These are phyloP conservation scores for Nomada ferruginata DNA, from an alignment of 2,888 invertebrate genomes.

Conservation along the genomic window DNA sequence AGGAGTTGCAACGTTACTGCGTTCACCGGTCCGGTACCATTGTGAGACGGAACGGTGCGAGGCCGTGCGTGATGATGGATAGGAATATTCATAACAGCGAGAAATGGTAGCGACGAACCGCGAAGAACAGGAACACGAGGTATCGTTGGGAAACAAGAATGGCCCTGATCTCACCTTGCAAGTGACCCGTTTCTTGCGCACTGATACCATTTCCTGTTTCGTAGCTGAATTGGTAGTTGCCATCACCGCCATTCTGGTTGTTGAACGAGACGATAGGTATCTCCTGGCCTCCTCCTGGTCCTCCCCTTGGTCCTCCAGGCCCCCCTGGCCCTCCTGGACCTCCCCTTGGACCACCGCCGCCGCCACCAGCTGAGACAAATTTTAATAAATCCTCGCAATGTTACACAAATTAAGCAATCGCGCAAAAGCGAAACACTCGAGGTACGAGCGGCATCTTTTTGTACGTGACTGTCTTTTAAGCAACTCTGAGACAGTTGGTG, in stretches of 20 bases:
- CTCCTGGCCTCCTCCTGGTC: constrained; percentile 66
- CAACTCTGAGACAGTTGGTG: constrained; percentile 8
- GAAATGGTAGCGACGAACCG: constrained; percentile 56
- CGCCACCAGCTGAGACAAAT: constrained; percentile 54
- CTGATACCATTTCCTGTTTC: constrained; percentile 81
- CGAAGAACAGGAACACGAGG: constrained; percentile 48
- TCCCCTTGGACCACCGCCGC: constrained; percentile 66
- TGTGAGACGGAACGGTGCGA: constrained; percentile 40
- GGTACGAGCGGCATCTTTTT: not conserved
- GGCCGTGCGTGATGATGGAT: constrained; percentile 56
- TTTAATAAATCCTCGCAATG: not conserved
- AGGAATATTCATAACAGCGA: constrained; percentile 57
- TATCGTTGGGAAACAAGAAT: constrained; percentile 52
- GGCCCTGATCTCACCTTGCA: constrained; percentile 73
- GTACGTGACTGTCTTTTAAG: constrained; percentile 6
- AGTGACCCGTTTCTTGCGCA: constrained; percentile 79
- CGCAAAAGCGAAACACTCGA: not conserved
- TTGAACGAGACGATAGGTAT: constrained; percentile 78
- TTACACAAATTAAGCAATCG: not conserved
- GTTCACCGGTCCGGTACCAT: constrained; percentile 32
- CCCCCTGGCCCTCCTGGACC: constrained; percentile 33
- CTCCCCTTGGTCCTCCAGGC: constrained; percentile 53
- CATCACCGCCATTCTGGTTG: constrained; percentile 79
- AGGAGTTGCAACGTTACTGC: constrained; percentile 27
- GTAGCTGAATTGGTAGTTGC: constrained; percentile 80